Evolutionary conservation across 1,140 invertebrate genomes (phyloP).

Genomic region (Chymomyza costata): DNA sequence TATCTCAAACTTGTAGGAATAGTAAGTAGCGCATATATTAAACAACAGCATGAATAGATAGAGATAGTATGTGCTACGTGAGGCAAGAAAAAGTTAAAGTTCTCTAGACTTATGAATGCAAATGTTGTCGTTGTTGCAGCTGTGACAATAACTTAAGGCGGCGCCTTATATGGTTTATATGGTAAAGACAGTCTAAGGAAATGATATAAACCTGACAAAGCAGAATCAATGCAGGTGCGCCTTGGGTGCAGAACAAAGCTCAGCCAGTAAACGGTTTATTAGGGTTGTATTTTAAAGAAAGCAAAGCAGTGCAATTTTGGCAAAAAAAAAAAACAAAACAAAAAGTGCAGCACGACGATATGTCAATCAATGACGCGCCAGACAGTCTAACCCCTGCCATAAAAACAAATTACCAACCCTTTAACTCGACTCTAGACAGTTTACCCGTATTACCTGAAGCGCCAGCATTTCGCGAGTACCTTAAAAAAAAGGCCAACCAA

Average conservation of each 20-base stretch:
- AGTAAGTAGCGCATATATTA: constrained; percentile 1
- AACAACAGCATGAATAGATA: background rate
- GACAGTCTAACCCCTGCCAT: constrained; percentile 27
- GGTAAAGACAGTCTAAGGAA: constrained; percentile 33
- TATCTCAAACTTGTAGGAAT: constrained; percentile 8
- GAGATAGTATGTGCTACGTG: constrained; percentile 22
- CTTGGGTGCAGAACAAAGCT: background rate
- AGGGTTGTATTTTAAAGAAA: constrained; percentile 19
- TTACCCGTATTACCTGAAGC: constrained; percentile 21
- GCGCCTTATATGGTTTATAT: constrained; percentile 47
- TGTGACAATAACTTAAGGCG: constrained; percentile 35
- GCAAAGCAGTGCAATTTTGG: constrained; percentile 18
- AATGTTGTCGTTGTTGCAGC: constrained; percentile 27
- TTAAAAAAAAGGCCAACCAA: constrained; percentile 15
- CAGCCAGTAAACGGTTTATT: constrained; percentile 8
- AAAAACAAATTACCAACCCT: constrained; percentile 45
- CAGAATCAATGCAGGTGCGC: constrained; percentile 56
- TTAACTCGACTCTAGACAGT: no score
- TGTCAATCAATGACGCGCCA: constrained; percentile 28
- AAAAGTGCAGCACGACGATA: background rate
- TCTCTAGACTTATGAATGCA: constrained; percentile 4
- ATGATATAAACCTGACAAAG: constrained; percentile 24
- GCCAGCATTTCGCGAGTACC: constrained; percentile 23
- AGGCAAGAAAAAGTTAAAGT: no score
- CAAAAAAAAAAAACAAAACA: constrained; percentile 6